These are phyloP conservation scores for Boulengeromyrus knoepffleri DNA, from an alignment of 2,113 vertebrate species.

Conservation along the genomic window DNA sequence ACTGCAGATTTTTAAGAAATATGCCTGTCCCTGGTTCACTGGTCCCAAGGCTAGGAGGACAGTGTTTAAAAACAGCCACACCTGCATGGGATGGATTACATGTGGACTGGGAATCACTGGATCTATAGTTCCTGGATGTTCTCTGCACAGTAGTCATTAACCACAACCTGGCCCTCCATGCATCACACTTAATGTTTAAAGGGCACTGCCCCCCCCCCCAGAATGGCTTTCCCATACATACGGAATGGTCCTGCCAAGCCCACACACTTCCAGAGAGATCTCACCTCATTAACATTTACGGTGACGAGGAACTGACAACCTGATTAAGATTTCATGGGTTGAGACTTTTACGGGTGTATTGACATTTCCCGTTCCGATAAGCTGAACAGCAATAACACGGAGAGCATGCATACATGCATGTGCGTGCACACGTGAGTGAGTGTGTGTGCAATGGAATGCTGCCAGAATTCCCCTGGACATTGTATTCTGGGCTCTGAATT, in stretches of 20 bases:
- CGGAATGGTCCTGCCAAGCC: neutral
- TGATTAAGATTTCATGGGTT: conserved; percentile 64
- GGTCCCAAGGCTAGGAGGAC: neutral
- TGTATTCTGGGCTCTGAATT: neutral
- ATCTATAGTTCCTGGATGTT: neutral
- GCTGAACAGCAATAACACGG: conserved; percentile 45
- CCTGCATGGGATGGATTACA: neutral
- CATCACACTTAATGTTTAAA: neutral
- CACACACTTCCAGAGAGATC: conserved; percentile 38
- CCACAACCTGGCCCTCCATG: neutral
- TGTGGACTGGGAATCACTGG: neutral
- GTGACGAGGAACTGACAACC: conserved; percentile 51
- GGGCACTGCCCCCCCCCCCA: neutral
- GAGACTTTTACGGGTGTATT: conserved; percentile 57
- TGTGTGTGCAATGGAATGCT: neutral
- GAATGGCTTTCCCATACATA: neutral
- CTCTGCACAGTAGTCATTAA: neutral
- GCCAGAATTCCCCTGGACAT: neutral
- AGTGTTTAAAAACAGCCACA: neutral
- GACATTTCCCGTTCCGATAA: conserved; percentile 66
- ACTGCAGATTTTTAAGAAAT: neutral
- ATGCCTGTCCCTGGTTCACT: neutral
- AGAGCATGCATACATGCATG: conserved; percentile 18
- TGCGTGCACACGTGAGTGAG: neutral
- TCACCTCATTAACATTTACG: conserved; percentile 71